These are phyloP conservation scores for Sarcophaga variegata DNA, from an alignment of 2,888 invertebrate species.

Conservation along the genomic window DNA sequence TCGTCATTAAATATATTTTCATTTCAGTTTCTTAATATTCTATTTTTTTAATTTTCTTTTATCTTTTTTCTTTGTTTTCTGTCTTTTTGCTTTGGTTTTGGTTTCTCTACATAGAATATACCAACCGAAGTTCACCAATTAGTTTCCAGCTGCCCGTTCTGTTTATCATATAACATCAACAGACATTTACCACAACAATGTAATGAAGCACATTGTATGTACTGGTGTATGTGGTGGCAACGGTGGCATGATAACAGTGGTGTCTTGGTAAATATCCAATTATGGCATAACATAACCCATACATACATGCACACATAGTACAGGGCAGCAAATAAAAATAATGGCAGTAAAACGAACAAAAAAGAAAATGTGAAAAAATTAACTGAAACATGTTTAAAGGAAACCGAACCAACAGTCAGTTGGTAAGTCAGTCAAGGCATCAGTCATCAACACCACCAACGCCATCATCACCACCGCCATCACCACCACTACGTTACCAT, in stretches of 20 bases:
- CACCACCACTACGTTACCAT: too few species aligned
- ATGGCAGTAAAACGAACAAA: neutral
- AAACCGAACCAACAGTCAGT: conserved; percentile 2
- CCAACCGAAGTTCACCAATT: conserved; percentile 38
- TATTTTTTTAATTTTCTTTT: conserved; percentile 8
- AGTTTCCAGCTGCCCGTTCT: conserved; percentile 28
- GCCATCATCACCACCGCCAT: neutral
- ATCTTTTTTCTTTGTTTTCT: neutral
- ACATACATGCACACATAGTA: conserved; percentile 33
- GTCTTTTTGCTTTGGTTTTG: neutral
- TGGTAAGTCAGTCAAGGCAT: conserved; percentile 13
- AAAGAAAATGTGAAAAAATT: neutral
- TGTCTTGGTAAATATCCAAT: conserved; percentile 55
- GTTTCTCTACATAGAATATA: conserved; percentile 38
- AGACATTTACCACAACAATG: conserved; percentile 35
- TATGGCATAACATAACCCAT: conserved; percentile 31
- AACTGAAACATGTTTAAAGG: neutral
- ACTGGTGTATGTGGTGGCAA: neutral
- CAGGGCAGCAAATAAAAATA: conserved; percentile 19
- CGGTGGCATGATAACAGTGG: conserved; percentile 19
- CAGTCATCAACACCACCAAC: neutral
- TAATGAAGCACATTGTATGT: neutral
- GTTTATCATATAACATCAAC: neutral
- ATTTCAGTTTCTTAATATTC: conserved; percentile 18
- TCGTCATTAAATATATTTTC: conserved; percentile 42